Base-by-base conservation (phyloP, 2,888 invertebrate species). In the Microplitis deprimator region DNA sequence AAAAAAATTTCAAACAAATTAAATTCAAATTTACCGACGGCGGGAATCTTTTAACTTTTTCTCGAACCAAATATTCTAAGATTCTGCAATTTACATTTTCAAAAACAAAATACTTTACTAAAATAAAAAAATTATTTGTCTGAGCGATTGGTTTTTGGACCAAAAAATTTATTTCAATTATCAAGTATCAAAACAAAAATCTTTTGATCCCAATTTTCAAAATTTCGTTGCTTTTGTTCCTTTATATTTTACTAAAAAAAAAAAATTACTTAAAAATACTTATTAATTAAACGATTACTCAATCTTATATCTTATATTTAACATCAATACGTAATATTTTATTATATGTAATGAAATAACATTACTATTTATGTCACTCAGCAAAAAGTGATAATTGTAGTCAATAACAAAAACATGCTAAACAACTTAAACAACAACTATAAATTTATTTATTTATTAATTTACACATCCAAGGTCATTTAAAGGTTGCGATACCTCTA, bases 1-100 rank as follows among this genome's bases (percentile, higher is more conserved):
- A 50, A 13, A 13, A 41, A 73, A 68, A 73, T 69, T 64, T 71
- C 17, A 41, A 29, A 16, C 50, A 59, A 41, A 39, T 13, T 59
- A 13, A 16, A 20, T 6, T 62, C 10, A 62, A 5, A 6, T 59
- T 29, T 29, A 29, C 29, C 29, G 3, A 29, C 4, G 29, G 29
- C 29, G 29, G 29, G 29, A 29, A 29, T 29, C 29, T 29, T 29
- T 29, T 4, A 29, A 29, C 29, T 29, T 29, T 4, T 29, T 29
- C 29, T 29, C 29, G 0, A 29, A 29, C 29, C 29, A 29, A 29
- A 29, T 4, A 29, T 3, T 29, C 29, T 29, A 29, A 29, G 29
- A 29, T 29, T 29, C 29, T 29, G 29, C 29, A 29, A 29, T 29
- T 29, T 4, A 29, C 1, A 29, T 29, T 29, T 29, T 29, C 3